Conservation (phyloP, 2,113 vertebrate species). For the Gobio gobio region DNA sequence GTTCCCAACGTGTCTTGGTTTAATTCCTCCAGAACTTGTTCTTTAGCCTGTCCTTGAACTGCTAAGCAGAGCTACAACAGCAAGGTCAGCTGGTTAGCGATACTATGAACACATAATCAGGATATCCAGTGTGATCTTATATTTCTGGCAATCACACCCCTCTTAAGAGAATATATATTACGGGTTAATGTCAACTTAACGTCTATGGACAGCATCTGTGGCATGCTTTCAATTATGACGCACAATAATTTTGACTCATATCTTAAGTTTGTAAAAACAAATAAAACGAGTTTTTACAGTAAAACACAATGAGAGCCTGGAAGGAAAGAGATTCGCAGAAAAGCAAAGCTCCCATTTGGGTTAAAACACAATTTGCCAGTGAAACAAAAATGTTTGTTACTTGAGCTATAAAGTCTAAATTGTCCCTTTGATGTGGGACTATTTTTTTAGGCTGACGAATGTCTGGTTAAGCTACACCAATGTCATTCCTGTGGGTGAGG, state of each 20-base stretch:
- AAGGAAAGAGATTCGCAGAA: not conserved
- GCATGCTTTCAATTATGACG: conserved; percentile 33
- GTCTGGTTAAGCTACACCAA: conserved; percentile 5
- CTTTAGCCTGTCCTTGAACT: conserved; percentile 26
- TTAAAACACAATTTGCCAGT: not conserved
- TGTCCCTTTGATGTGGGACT: conserved; percentile 13
- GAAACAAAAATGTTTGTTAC: conserved; percentile 19
- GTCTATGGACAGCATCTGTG: conserved; percentile 32
- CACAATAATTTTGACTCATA: conserved; percentile 1
- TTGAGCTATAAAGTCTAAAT: conserved; percentile 11
- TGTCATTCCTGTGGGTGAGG: conserved; percentile 24
- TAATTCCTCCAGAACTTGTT: not conserved
- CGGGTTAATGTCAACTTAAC: conserved; percentile 30
- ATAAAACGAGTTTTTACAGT: not conserved
- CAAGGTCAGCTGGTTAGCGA: conserved; percentile 34
- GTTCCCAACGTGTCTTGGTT: not conserved
- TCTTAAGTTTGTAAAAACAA: not conserved
- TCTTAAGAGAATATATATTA: not conserved
- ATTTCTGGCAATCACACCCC: conserved; percentile 28
- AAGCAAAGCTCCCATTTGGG: not conserved
- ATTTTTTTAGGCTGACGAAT: conserved; percentile 26
- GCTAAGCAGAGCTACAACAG: not conserved
- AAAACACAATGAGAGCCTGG: not conserved
- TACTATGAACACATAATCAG: conserved; percentile 28
- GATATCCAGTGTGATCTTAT: conserved; percentile 27